phyloP scores from a whole-genome alignment of 1,140 invertebrate species.

The Cydia splendana region DNA sequence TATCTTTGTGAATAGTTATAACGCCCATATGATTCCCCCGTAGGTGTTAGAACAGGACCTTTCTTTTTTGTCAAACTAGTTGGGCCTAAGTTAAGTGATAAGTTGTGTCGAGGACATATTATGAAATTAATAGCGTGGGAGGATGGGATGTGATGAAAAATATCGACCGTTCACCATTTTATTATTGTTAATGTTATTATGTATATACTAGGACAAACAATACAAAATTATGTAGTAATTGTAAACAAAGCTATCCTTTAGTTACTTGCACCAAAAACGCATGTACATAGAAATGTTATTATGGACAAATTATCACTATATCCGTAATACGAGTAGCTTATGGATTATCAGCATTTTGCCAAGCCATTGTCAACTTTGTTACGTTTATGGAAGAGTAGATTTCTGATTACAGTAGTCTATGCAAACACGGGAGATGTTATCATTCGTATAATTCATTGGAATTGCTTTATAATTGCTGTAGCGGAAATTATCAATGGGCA shows the following conservation, averaged over 20 bases:
- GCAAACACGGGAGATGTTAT: slow-evolving; percentile 31
- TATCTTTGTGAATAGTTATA: not conserved
- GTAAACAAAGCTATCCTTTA: not conserved
- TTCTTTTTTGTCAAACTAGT: slow-evolving; percentile 17
- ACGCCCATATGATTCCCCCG: slow-evolving; percentile 15
- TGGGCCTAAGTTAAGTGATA: not conserved
- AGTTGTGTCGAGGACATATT: slow-evolving; percentile 9
- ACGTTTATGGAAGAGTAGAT: not conserved
- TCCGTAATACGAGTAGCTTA: slow-evolving; percentile 10
- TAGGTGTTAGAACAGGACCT: slow-evolving; percentile 10
- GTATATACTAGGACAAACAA: not conserved
- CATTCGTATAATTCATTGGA: slow-evolving; percentile 24
- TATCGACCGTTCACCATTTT: not conserved
- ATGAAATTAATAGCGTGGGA: slow-evolving; percentile 3
- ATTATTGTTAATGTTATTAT: not conserved
- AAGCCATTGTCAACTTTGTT: not conserved
- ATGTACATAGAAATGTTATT: slow-evolving; percentile 16
- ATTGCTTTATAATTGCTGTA: slow-evolving; percentile 37
- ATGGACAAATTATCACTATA: slow-evolving; percentile 14
- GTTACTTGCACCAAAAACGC: not conserved
- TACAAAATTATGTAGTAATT: not conserved
- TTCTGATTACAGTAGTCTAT: slow-evolving; percentile 12
- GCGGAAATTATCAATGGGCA: slow-evolving; percentile 26
- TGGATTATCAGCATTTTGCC: not conserved
- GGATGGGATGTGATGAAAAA: not conserved